phyloP scores from a whole-genome alignment of 2,113 vertebrate genomes.

The Protobothrops mucrosquamatus region DNA sequence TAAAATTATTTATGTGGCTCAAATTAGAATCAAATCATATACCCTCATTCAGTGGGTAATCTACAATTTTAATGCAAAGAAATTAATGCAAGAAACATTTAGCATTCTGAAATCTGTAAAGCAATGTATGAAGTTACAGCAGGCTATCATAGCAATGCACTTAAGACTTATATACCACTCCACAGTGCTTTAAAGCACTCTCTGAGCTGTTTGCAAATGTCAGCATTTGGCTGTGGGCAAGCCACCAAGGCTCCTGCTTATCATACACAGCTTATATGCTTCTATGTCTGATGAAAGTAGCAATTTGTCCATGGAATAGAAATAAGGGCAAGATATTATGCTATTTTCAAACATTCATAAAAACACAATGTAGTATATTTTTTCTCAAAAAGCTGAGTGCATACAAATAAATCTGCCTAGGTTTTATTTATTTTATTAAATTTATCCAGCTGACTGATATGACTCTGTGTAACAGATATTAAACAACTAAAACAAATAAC shows the following conservation, averaged over 20 bases:
- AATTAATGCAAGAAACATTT: neutral
- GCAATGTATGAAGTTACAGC: neutral
- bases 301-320: slow-evolving; percentile 1
- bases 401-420: neutral
- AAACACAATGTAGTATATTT: neutral
- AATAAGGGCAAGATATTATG: neutral
- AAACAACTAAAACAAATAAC: neutral
- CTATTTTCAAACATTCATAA: neutral
- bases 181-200: neutral
- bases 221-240: neutral
- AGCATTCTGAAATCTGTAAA: neutral
- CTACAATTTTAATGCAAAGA: neutral
- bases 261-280: neutral
- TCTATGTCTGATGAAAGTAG: neutral
- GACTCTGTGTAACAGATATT: neutral
- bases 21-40: neutral
- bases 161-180: neutral
- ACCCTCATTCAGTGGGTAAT: neutral
- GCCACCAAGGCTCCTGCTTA: accelerated
- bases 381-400: accelerated
- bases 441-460: neutral
- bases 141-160: neutral
- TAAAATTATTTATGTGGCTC: neutral
- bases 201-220: neutral
- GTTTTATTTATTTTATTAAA: neutral